Conservation (phyloP, 2,888 invertebrate species). For the Oxycera nigricornis region DNA sequence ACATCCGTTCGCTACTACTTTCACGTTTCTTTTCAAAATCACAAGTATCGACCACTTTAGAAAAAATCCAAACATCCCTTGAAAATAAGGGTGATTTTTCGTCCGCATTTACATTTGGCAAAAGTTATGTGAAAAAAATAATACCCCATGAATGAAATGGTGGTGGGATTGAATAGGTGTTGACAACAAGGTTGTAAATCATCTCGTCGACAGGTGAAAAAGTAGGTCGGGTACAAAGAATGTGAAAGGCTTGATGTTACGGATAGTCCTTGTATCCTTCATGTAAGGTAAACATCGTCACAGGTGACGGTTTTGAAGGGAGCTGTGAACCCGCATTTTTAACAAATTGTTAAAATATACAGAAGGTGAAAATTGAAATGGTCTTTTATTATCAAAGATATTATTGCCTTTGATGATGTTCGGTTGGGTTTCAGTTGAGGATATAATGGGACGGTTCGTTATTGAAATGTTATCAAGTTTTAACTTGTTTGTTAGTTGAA, state of each 20-base stretch:
- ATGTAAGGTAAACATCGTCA: not conserved
- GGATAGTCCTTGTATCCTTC: not conserved
- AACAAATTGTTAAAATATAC: too few relatives aligned
- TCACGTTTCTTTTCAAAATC: too few relatives aligned
- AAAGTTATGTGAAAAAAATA: conserved; percentile 2
- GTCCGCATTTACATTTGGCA: not conserved
- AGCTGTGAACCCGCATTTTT: not conserved
- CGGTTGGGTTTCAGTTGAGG: too few relatives aligned
- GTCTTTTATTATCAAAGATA: too few relatives aligned
- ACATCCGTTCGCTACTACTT: too few relatives aligned
- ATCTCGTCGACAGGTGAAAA: conserved; percentile 15
- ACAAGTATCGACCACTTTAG: not conserved
- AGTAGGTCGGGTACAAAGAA: not conserved
- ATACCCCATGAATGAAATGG: not conserved
- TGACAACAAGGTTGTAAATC: conserved; percentile 6
- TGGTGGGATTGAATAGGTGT: too few relatives aligned
- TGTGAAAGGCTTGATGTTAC: not conserved
- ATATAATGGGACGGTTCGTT: too few relatives aligned
- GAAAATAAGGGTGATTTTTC: conserved; percentile 4
- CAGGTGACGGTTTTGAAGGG: not conserved
- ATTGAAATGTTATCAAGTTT: too few relatives aligned
- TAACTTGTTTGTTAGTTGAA: too few relatives aligned
- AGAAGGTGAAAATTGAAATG: too few relatives aligned
- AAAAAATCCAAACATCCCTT: not conserved
- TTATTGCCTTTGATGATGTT: too few relatives aligned